phyloP scores from a whole-genome alignment of 2,113 vertebrate species.

The Gorsachius goisagi region DNA sequence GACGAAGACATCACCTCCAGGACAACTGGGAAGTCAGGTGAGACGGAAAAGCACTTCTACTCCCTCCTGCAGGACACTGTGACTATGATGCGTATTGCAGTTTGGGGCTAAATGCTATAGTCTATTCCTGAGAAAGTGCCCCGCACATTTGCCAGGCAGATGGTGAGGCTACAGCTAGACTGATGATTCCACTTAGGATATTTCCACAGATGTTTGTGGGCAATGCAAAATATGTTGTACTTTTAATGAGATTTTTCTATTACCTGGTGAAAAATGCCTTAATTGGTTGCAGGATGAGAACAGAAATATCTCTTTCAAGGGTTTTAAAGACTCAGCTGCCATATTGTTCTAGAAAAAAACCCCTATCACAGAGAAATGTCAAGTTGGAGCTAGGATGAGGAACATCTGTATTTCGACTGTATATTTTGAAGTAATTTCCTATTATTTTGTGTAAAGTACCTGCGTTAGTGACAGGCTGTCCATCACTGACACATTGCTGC shows the following conservation, averaged over 20 bases:
- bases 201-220: slow-evolving; percentile 7
- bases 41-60: not conserved
- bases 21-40: not conserved
- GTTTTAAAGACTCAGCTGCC: not conserved
- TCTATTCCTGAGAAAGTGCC: not conserved
- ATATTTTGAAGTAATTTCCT: not conserved
- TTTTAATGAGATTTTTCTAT: not conserved
- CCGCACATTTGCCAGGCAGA: not conserved
- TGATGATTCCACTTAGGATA: not conserved
- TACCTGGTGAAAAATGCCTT: not conserved
- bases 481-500: not conserved
- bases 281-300: not conserved
- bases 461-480: not conserved
- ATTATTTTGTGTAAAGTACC: not conserved
- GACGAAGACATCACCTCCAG: not conserved
- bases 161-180: not conserved
- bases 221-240: not conserved
- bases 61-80: not conserved
- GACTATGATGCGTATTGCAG: not conserved
- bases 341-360: not conserved
- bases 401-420: not conserved
- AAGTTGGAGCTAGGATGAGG: not conserved
- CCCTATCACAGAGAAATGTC: not conserved
- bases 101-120: not conserved
- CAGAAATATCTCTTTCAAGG: not conserved